A percentile compares a stretch with the other conserved stretches of the same genome.
phyloP scores from a whole-genome alignment of 2,888 invertebrate genomes.

The Elysia crispata region DNA sequence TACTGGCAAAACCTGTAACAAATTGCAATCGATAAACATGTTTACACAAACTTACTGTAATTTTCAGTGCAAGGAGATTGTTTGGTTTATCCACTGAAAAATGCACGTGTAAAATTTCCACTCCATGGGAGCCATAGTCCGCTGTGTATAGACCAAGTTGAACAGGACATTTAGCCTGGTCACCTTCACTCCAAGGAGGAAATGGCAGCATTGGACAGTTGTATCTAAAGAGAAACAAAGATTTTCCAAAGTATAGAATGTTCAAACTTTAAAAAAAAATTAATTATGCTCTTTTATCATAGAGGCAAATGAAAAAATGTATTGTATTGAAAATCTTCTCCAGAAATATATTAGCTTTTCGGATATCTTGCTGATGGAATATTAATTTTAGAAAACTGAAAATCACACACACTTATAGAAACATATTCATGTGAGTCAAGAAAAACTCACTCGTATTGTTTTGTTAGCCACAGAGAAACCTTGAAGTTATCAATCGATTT shows the following conservation, averaged over 20 bases:
- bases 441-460: too few relatives aligned
- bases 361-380: too few relatives aligned
- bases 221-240: slow-evolving; percentile 22
- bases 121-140: slow-evolving; percentile 41
- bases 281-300: background rate
- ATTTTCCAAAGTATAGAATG: too few relatives aligned
- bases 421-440: too few relatives aligned
- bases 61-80: slow-evolving; percentile 26
- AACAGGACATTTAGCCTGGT: slow-evolving; percentile 17
- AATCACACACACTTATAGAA: too few relatives aligned
- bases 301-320: too few relatives aligned
- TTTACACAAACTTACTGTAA: slow-evolving; percentile 14
- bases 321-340: background rate
- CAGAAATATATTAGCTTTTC: too few relatives aligned
- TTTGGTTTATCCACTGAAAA: slow-evolving; percentile 23
- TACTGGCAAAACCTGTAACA: too few relatives aligned
- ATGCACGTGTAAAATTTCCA: slow-evolving; percentile 27
- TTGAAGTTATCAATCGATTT: too few relatives aligned
- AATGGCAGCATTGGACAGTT: slow-evolving; percentile 42
- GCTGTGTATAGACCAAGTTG: slow-evolving; percentile 37
- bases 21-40: too few relatives aligned
- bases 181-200: background rate
- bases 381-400: too few relatives aligned
- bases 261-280: background rate
- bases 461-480: too few relatives aligned